Percentiles rank a stretch among this genome's conserved stretches.
Evolutionary conservation across 1,140 invertebrate genomes (phyloP).

Genomic region (Streblospio benedicti): DNA sequence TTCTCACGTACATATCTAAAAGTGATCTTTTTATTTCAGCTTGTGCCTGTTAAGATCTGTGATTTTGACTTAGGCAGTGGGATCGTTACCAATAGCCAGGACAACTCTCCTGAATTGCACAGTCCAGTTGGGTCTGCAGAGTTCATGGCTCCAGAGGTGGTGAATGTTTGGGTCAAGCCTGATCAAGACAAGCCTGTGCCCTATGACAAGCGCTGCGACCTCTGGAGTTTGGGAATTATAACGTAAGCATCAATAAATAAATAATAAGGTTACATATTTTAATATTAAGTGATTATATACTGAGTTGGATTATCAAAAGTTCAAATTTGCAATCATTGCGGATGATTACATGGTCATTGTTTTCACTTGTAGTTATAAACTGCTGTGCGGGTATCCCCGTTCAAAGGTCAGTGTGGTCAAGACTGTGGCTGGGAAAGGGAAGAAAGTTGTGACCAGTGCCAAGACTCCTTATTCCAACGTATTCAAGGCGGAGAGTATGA

Average conservation of each 20-base stretch:
- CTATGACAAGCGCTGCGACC: conserved; percentile 95
- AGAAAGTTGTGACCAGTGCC: conserved; percentile 60
- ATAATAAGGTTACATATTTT: no score
- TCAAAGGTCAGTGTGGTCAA: conserved; percentile 52
- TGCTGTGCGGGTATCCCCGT: conserved; percentile 97
- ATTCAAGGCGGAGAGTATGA: conserved; percentile 76
- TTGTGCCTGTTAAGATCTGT: conserved; percentile 92
- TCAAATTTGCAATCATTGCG: no score
- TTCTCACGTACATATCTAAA: no score
- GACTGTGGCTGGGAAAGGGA: conserved; percentile 95
- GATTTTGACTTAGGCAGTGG: conserved; percentile 96
- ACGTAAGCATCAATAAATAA: conserved; percentile 48
- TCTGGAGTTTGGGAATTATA: conserved; percentile 96
- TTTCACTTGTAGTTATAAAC: conserved; percentile 62
- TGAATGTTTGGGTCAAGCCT: conserved; percentile 93
- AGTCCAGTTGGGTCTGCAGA: conserved; percentile 93
- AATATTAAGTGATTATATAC: no score
- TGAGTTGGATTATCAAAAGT: no score
- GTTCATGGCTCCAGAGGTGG: conserved; percentile 98
- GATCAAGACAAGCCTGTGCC: conserved; percentile 60
- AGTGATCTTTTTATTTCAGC: conserved; percentile 18
- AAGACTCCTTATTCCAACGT: conserved; percentile 51
- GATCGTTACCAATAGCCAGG: conserved; percentile 68
- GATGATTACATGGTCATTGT: no score
- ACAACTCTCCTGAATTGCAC: conserved; percentile 70